Base-by-base conservation (phyloP, 2,888 invertebrate genomes). In the Carpatolechia fugitivella region DNA sequence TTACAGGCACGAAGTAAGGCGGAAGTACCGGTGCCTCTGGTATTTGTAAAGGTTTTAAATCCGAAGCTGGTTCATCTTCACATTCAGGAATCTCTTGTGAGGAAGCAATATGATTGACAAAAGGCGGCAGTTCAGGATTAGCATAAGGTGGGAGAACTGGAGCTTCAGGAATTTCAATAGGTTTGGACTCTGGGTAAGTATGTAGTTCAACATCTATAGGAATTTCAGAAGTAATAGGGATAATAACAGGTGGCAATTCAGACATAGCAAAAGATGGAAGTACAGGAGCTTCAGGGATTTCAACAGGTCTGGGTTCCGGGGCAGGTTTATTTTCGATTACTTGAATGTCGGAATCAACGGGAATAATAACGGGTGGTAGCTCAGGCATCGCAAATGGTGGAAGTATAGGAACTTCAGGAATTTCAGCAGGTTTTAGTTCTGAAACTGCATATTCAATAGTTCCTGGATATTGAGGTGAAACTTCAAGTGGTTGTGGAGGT, bases 21-120 rank as follows among this genome's bases (percentile, higher is more conserved):
- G 24, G 24, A 33, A 65, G 44, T 18, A 52, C 24, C n/a, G 65
- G 64, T 10, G 62, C 52, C 40, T 57, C 55, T 8, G 60, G 62
- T 47, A 63, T 56, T 5, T 53, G 6, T 33, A 2, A 2, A 5
- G 33, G 7, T 33, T 33, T 11, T 11, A 13, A 11, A 11, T n/a
- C 14, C 13, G 47, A 30, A 10, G 0, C 6, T 14, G 10, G n/a
- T 31, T 31, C 31, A 5, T 8, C 14, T 11, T 10, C 29, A 6
- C 3, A 8, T 35, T 52, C 49, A n/a, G 60, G 54, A 0, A 40
- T 48, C 6, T 51, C 49, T 11, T 55, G 46, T 13, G 54, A 40
- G 13, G 59, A 54, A 35, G 63, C 36, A 31, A 50, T 13, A 18
- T 60, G 13, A 60, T 48, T 41, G 51, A 13, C 13, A 30, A 14